Evolutionary conservation across 2,113 vertebrate species (phyloP).

Genomic region (Nycticebus coucang): DNA sequence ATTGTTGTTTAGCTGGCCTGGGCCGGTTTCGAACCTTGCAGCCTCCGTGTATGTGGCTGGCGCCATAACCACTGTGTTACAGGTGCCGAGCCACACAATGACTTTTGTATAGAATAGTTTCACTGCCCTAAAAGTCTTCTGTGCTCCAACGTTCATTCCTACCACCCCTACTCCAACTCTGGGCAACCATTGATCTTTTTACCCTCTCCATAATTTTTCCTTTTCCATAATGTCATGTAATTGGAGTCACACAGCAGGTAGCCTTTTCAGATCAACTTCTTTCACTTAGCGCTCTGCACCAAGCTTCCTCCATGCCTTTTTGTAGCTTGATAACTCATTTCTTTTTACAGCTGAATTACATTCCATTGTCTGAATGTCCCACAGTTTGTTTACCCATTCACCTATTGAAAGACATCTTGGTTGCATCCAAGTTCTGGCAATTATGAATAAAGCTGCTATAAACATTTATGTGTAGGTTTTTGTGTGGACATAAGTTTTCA

Average conservation of each 20-base stretch:
- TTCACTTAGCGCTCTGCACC: background rate
- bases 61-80: no score
- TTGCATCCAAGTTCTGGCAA: constrained; percentile 38
- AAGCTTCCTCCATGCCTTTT: background rate
- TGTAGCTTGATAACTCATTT: background rate
- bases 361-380: background rate
- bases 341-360: background rate
- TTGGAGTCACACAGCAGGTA: background rate
- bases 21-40: no score
- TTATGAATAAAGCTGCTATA: constrained; percentile 21
- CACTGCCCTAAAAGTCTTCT: background rate
- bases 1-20: no score
- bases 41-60: no score
- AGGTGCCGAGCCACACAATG: no score
- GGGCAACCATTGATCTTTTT: background rate
- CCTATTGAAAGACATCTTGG: background rate
- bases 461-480: constrained; percentile 16
- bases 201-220: background rate
- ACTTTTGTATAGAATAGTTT: background rate
- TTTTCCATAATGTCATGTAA: background rate
- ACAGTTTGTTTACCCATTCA: constrained; percentile 19
- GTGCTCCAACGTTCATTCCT: background rate
- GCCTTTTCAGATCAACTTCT: background rate
- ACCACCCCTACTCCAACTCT: background rate
- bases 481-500: constrained; percentile 31